Base-by-base conservation (phyloP, 2,113 vertebrate species). In the Esox niger region DNA sequence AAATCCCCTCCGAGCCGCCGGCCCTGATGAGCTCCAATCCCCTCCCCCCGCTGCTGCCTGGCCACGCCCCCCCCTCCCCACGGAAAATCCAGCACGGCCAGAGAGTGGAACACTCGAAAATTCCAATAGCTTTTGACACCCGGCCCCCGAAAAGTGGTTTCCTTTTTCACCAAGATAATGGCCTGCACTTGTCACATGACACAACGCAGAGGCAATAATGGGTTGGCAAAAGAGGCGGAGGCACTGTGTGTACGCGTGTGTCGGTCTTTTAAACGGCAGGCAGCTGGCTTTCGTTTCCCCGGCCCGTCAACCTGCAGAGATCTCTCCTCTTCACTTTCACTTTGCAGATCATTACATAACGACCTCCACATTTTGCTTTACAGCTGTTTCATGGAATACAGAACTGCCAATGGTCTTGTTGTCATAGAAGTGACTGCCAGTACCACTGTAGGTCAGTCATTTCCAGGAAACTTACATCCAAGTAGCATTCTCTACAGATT, bases 1-100 rank as follows among this genome's bases (percentile, higher is more conserved):
- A 88, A 87, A 87, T 87, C 84, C 88, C 80, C 84, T 69, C 21
- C 20, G 8, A 35, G 25, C 30, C 75, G 47, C 69, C 67, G 76
- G 62, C 69, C 52, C 62, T n/a, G 52, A 49, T 57, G 68, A 67
- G 27, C 57, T 4, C 63, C 67, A 47, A 47, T 32, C 64, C 46
- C 65, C 59, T 58, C 49, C 64, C 20, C 46, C n/a, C 64, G 2
- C 64, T 55, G 29, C 29, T 59, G 56, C 54, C 68, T 49, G 62
- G 52, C 29, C 13, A 62, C 63, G 52, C n/a, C 47, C 64, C 74
- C 20, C 64, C 2, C 64, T 66, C 64, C 79, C 77, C 82, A 73
- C 47, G 0, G 47, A 52, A 23, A 52, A 52, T 52, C n/a, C 47
- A 52, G 47, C 47, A 52, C 47, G 21, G 47, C 47, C 61, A 70